phyloP scores from a whole-genome alignment of 1,140 invertebrate genomes.

The Phocides pigmalion region DNA sequence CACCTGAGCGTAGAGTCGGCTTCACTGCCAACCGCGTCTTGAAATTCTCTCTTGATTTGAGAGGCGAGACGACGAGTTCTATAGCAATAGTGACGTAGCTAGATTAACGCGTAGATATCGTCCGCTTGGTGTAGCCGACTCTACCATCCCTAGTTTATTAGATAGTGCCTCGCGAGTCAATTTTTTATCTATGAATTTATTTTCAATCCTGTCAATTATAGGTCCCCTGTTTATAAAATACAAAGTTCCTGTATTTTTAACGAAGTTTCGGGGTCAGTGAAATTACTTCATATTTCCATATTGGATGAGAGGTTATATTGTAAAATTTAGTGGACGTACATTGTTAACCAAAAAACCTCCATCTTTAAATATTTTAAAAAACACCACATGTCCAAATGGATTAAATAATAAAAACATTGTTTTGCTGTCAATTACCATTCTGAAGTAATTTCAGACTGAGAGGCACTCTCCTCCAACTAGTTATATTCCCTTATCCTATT shows the following conservation, averaged over 20 bases:
- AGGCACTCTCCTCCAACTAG: slow-evolving; percentile 40
- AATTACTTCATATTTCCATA: background rate
- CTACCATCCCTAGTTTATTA: slow-evolving; percentile 49
- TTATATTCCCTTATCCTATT: slow-evolving; percentile 55
- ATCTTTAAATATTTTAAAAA: too few relatives aligned
- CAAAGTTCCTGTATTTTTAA: slow-evolving; percentile 56
- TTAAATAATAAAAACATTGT: too few relatives aligned
- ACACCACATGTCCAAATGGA: too few relatives aligned
- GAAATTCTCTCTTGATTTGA: background rate
- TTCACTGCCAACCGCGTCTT: slow-evolving; percentile 5
- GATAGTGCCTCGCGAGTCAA: slow-evolving; percentile 73
- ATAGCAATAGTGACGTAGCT: slow-evolving; percentile 20
- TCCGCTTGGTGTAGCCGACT: slow-evolving; percentile 17
- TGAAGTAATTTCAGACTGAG: slow-evolving; percentile 9
- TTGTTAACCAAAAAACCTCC: background rate
- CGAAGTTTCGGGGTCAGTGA: slow-evolving; percentile 18
- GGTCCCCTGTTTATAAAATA: slow-evolving; percentile 48
- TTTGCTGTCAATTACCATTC: background rate
- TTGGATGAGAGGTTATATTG: slow-evolving; percentile 22
- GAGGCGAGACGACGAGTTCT: background rate
- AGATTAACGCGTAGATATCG: background rate
- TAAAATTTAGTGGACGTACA: slow-evolving; percentile 21
- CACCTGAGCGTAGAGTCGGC: slow-evolving; percentile 30
- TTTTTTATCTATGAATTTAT: slow-evolving; percentile 67
- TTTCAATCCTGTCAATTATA: slow-evolving; percentile 78